Base-by-base conservation (phyloP, 2,888 invertebrate species). In the Lacanobia wlatinum region DNA sequence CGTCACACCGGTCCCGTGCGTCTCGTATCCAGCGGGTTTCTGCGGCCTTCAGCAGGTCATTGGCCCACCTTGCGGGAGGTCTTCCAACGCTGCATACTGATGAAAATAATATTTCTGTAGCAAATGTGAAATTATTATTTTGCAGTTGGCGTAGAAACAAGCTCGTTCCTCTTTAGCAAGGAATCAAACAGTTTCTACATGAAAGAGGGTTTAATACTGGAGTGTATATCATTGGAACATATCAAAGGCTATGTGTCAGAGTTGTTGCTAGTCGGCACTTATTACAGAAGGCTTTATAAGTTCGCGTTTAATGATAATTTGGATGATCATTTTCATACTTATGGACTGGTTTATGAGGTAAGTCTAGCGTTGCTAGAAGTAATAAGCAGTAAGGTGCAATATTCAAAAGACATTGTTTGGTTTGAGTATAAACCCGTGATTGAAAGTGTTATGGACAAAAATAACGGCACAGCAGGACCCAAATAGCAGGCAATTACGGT, bases 121-220 rank as follows among this genome's bases (percentile, higher is more conserved):
- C 3, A 9, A 10, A 21, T 21, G 34, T 34, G 6, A 34, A 34
- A 34, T 34, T 34, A 34, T 34, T 34, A 34, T 34, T 43, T 95
- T 92, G 5, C 90, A 96, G 97, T 97, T 92, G 97, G 97, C 7
- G 91, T 97, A 76, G 96, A 96, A 88, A 97, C 97, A 65, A 95
- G 90, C 61, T 96, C 97, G 0, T 97, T 97, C 85, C 90, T 92
- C 0, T 95, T 93, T 79, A 93, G 92, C 64, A 88, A 93, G n/a
- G 92, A 94, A 48, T 87, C 91, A 3, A 89, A 94, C 56, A 88
- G 92, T 55, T 97, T 97, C 84, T 87, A 88, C 55, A 92, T 97
- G 91, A 91, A 91, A 72, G 90, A 94, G 0, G 89, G 94, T 68
- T 87, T 97, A 60, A 94, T 96, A 0, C 82, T 97, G 3, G 93